Base-by-base conservation (phyloP, 2,113 vertebrate genomes). In the Prochilodus magdalenae region DNA sequence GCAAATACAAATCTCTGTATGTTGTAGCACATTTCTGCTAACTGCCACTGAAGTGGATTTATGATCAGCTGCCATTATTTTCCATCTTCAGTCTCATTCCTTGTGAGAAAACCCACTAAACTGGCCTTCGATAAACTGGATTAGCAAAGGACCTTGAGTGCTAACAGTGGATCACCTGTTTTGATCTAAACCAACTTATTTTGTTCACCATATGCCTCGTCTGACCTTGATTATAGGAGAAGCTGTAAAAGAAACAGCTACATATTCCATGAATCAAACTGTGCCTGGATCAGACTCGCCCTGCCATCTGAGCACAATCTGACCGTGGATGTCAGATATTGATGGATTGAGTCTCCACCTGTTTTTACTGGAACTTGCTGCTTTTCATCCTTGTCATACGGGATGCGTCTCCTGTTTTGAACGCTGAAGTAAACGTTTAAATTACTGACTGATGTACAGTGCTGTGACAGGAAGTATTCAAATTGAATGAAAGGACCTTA, bases 341-440 rank as follows among this genome's bases (percentile, higher is more conserved):
- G 49, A 80, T 10, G 0, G 66, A 65, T 77, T 81, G 69, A 75
- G 60, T 47, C 26, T 44, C 72, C 55, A 53, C 57, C 66, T 72
- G 83, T 84, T 40, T 27, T 77, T 66, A 24, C 49, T 44, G 44
- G 14, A 74, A 78, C 20, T 69, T 26, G 69, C 74, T 85, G 74
- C 59, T 82, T 59, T 60, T 49, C 73, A 66, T 57, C 69, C 63
- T 49, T 6, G 1, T 59, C 67, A 60, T 33, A 26, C 22, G 10
- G 24, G 51, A 65, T 13, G 44, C 36, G 60, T 49, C 15, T 30
- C 16, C 24, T 33, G 33, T 69, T 75, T 26, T 24, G 47, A 75
- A 70, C 65, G 57, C 12, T 62, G 49, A 77, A 81, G 53, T 67
- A 16, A 81, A 26, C 59, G 1, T 70, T 29, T 47, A 22, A 53